Evolutionary conservation across 2,888 invertebrate genomes (phyloP), one percentile per base, ranked within the genome.

Genomic region (Malachius bipustulatus): DNA sequence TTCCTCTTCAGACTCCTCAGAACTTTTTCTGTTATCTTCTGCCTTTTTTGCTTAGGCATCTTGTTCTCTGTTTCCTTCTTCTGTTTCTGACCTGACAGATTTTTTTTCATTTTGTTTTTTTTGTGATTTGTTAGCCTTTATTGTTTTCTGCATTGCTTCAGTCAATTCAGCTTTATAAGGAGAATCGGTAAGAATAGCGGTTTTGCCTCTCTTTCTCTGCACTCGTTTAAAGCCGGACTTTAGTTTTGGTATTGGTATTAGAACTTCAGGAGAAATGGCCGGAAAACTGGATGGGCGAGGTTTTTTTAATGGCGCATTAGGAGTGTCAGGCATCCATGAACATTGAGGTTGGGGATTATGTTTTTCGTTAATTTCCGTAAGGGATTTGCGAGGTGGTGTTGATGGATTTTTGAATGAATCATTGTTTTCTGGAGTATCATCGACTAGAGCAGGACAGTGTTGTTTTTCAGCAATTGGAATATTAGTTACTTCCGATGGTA

Each of bases 401-500:
- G 24, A n/a, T 8, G 24, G 6, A 19, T 19, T n/a, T 19, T 8
- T n/a, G 6, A n/a, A n/a, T 19, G 24, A 8, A 8, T 19, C 24
- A 8, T 19, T n/a, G 24, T 6, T 8, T 19, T 19, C 6, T n/a
- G n/a, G 24, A 19, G 24, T 19, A 19, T 19, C 24, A 8, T 19
- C n/a, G 24, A n/a, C 6, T 19, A 19, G 6, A 8, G 6, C 24
- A 19, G 24, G 6, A n/a, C 24, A 19, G 24, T 19, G n/a, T 19
- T 19, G 24, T 19, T 19, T n/a, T 13, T 31, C 31, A 31, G 31
- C 31, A 31, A 31, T 12, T 6, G 14, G 8, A 31, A 31, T 31
- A 31, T 31, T 13, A 9, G 31, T 31, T 31, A 15, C 14, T 11
- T 6, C 31, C 9, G 31, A 9, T 31, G 31, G 31, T 14, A 31